Conservation (phyloP, 2,888 invertebrate species). For the Phlogophora meticulosa region DNA sequence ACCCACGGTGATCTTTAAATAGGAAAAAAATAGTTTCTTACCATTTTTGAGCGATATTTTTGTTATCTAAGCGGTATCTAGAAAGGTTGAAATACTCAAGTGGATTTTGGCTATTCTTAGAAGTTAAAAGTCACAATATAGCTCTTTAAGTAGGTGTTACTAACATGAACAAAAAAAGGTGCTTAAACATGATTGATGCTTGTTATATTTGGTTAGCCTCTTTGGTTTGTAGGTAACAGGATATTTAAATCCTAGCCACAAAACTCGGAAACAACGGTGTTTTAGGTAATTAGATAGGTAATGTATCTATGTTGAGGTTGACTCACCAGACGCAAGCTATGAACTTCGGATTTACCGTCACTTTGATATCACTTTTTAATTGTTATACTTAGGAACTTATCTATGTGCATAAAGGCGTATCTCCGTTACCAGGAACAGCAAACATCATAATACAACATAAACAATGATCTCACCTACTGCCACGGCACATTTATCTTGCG, state of each 20-base stretch:
- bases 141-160: constrained; percentile 1
- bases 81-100: constrained; percentile 34
- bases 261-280: no score
- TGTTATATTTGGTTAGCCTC: constrained; percentile 10
- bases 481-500: constrained; percentile 55
- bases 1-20: constrained; percentile 47
- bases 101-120: constrained; percentile 41
- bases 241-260: not conserved
- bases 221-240: constrained; percentile 22
- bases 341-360: constrained; percentile 17
- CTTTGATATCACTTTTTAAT: constrained; percentile 12
- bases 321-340: not conserved
- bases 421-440: constrained; percentile 62
- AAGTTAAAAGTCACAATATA: constrained; percentile 20
- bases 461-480: constrained; percentile 71
- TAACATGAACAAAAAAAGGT: constrained; percentile 6
- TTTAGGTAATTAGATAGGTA: no score
- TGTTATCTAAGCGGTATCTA: constrained; percentile 24
- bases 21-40: constrained; percentile 24
- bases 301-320: not conserved
- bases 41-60: constrained; percentile 26
- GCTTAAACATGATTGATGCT: constrained; percentile 22
- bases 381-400: constrained; percentile 15
- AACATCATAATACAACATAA: constrained; percentile 66
- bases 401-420: constrained; percentile 41